Evolutionary conservation across 2,888 invertebrate genomes (phyloP).

Genomic region (Dasysyrphus albostriatus): DNA sequence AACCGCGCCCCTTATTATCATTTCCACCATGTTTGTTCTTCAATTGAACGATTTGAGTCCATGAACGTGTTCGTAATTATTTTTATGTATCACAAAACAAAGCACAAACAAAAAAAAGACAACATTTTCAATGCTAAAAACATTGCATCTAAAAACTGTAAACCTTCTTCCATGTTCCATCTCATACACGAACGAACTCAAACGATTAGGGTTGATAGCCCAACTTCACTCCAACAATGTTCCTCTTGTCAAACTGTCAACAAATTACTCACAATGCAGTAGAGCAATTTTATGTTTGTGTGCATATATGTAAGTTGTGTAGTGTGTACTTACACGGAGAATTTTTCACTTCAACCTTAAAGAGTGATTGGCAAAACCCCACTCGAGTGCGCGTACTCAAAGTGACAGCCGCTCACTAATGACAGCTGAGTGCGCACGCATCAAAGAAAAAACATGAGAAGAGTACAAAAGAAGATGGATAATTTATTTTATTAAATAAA

Average conservation of each 20-base stretch:
- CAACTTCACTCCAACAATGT: slow-evolving; percentile 56
- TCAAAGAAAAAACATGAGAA: slow-evolving; percentile 32
- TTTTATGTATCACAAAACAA: slow-evolving; percentile 7
- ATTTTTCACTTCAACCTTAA: slow-evolving; percentile 12
- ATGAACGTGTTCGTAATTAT: slow-evolving; percentile 62
- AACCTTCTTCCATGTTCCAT: slow-evolving; percentile 24
- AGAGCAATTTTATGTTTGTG: slow-evolving; percentile 8
- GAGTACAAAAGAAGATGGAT: slow-evolving; percentile 51
- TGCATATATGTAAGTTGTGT: background rate
- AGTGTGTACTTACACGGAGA: slow-evolving; percentile 6
- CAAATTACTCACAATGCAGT: slow-evolving; percentile 70
- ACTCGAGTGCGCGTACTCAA: slow-evolving; percentile 72
- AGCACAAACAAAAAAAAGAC: background rate
- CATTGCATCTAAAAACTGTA: background rate
- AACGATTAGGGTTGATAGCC: slow-evolving; percentile 67
- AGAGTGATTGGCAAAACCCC: slow-evolving; percentile 66
- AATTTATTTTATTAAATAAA: slow-evolving; percentile 28
- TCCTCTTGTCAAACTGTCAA: slow-evolving; percentile 72
- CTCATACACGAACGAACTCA: slow-evolving; percentile 38
- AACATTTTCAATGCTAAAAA: slow-evolving; percentile 42
- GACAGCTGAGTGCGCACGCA: slow-evolving; percentile 82
- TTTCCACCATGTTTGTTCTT: slow-evolving; percentile 75
- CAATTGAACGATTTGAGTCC: slow-evolving; percentile 69
- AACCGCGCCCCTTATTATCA: slow-evolving; percentile 74
- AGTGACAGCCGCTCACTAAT: slow-evolving; percentile 80